Evolutionary conservation across 1,140 invertebrate species (phyloP).

Genomic region (Zophobas atratus): DNA sequence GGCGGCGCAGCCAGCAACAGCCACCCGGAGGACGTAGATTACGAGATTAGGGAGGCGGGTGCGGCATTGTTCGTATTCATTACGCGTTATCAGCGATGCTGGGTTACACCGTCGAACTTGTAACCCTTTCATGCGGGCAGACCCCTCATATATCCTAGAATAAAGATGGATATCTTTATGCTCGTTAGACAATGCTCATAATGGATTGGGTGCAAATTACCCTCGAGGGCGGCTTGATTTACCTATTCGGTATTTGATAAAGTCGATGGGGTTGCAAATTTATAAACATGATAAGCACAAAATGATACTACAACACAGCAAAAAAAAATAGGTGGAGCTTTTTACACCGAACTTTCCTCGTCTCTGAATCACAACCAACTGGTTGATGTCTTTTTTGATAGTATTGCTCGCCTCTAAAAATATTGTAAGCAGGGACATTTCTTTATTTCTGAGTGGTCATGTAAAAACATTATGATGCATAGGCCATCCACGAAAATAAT

Average conservation of each 20-base stretch:
- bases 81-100: slow-evolving; percentile 56
- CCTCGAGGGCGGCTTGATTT: slow-evolving; percentile 27
- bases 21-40: slow-evolving; percentile 45
- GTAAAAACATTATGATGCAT: no score
- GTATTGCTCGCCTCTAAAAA: no score
- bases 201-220: slow-evolving; percentile 41
- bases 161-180: slow-evolving; percentile 39
- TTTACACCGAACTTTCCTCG: no score
- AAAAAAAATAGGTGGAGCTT: no score
- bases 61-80: slow-evolving; percentile 58
- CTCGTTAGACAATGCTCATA: slow-evolving; percentile 37
- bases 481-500: no score
- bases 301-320: no score
- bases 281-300: background rate
- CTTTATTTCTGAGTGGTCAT: no score
- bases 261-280: slow-evolving; percentile 17
- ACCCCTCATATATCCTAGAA: slow-evolving; percentile 38
- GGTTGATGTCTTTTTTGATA: no score
- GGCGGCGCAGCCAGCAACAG: slow-evolving; percentile 30
- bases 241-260: slow-evolving; percentile 27
- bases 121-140: slow-evolving; percentile 50
- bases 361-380: no score
- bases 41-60: slow-evolving; percentile 45
- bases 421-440: no score
- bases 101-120: slow-evolving; percentile 42